phyloP scores from a whole-genome alignment of 2,113 vertebrate genomes.

The Theropithecus gelada region DNA sequence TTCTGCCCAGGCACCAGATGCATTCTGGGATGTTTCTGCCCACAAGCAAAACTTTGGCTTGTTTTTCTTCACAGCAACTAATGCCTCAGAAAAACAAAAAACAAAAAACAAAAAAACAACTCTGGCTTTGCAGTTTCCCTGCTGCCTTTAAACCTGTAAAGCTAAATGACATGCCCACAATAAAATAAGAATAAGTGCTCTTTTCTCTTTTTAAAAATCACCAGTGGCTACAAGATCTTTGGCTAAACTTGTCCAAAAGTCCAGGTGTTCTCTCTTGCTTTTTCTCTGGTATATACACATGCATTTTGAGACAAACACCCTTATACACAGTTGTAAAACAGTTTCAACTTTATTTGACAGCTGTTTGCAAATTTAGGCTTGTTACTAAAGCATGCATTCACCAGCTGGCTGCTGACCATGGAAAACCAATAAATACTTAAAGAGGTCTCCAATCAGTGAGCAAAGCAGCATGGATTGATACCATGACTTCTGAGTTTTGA shows the following conservation, averaged over 20 bases:
- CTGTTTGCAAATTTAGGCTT: slow-evolving; percentile 13
- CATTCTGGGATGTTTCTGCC: slow-evolving; percentile 80
- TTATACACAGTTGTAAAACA: background rate
- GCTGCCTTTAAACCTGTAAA: slow-evolving; percentile 61
- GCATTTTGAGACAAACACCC: background rate
- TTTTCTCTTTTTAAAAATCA: slow-evolving; percentile 24
- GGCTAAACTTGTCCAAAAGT: background rate
- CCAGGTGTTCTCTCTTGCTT: background rate
- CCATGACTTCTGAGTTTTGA: background rate
- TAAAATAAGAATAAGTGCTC: slow-evolving; percentile 43
- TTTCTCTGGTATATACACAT: background rate
- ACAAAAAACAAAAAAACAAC: background rate
- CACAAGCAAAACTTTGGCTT: slow-evolving; percentile 76
- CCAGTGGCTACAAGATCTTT: background rate
- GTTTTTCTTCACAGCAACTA: slow-evolving; percentile 71
- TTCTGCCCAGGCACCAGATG: slow-evolving; percentile 69
- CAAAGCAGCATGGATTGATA: background rate
- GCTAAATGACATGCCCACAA: background rate
- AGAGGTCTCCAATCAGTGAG: background rate
- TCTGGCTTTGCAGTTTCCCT: slow-evolving; percentile 60
- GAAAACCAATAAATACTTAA: slow-evolving; percentile 45
- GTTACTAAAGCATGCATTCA: background rate
- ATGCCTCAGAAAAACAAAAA: slow-evolving; percentile 62
- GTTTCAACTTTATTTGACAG: background rate
- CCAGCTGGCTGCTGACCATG: background rate